phyloP scores from a whole-genome alignment of 2,888 invertebrate species.

The Acrocera orbiculus region DNA sequence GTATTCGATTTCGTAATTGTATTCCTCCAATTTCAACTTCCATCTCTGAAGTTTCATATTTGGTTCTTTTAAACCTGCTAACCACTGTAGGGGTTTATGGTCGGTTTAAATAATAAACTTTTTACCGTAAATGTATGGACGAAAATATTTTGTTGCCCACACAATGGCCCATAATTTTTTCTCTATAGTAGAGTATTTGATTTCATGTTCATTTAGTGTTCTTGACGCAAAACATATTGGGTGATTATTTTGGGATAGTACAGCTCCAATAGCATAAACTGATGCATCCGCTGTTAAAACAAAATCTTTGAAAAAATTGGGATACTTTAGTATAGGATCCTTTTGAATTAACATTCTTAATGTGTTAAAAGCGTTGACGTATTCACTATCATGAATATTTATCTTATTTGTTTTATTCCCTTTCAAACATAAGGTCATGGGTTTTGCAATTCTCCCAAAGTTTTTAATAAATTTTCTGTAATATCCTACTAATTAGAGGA shows the following conservation, averaged over 20 bases:
- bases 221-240: conserved; percentile 6
- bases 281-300: conserved; percentile 9
- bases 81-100: conserved; percentile 16
- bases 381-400: conserved; percentile 5
- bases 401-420: too few relatives aligned
- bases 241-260: conserved; percentile 7
- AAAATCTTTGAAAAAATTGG: conserved; percentile 7
- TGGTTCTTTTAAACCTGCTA: conserved; percentile 23
- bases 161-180: conserved; percentile 10
- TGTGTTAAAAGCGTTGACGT: conserved; percentile 10
- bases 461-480: conserved; percentile 11
- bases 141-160: conserved; percentile 10
- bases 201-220: conserved; percentile 6
- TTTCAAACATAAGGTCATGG: too few relatives aligned
- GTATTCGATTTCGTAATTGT: conserved; percentile 12
- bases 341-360: conserved; percentile 6
- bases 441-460: conserved; percentile 4
- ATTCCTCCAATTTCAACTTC: conserved; percentile 20
- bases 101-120: conserved; percentile 10
- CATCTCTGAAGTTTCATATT: conserved; percentile 21
- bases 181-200: conserved; percentile 7
- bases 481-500: conserved; percentile 14
- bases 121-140: conserved; percentile 10
- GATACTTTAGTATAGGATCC: conserved; percentile 7
- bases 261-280: conserved; percentile 7